Percentiles rank a stretch among this genome's conserved stretches.
Evolutionary conservation across 2,888 invertebrate species (phyloP).

Genomic region (Halictus quadricinctus): DNA sequence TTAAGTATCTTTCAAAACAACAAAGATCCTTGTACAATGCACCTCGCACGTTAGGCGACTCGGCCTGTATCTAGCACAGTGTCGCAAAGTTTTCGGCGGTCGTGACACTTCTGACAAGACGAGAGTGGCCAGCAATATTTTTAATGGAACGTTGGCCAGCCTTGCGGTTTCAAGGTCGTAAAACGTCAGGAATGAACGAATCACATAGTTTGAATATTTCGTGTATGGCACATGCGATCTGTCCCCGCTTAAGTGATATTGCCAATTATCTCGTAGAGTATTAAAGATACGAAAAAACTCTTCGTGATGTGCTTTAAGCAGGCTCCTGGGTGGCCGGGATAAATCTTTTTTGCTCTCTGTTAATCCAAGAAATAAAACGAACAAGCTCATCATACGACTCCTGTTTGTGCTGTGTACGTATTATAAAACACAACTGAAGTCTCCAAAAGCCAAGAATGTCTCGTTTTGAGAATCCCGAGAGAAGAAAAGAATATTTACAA

Average conservation of each 20-base stretch:
- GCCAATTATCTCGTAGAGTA: not conserved
- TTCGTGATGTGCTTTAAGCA: not conserved
- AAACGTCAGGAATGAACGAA: not conserved
- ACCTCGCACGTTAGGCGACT: too few species aligned
- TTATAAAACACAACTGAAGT: too few species aligned
- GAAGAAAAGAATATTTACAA: too few species aligned
- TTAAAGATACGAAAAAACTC: not conserved
- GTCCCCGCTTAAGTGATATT: not conserved
- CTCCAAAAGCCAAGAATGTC: too few species aligned
- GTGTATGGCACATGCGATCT: not conserved
- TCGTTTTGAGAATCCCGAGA: too few species aligned
- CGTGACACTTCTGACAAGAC: not conserved
- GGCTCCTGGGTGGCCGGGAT: conserved; percentile 1
- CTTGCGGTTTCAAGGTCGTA: not conserved
- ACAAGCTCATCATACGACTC: too few species aligned
- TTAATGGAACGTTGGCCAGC: not conserved
- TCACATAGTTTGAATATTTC: not conserved
- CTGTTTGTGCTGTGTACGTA: too few species aligned
- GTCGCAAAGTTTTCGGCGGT: too few species aligned
- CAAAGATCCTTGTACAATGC: too few species aligned
- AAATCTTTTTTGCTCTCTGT: not conserved
- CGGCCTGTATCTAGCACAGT: too few species aligned
- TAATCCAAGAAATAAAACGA: too few species aligned
- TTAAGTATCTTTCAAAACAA: too few species aligned
- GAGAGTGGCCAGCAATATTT: not conserved